Evolutionary conservation across 2,888 invertebrate genomes (phyloP).

Genomic region (Parnassius glacialis): DNA sequence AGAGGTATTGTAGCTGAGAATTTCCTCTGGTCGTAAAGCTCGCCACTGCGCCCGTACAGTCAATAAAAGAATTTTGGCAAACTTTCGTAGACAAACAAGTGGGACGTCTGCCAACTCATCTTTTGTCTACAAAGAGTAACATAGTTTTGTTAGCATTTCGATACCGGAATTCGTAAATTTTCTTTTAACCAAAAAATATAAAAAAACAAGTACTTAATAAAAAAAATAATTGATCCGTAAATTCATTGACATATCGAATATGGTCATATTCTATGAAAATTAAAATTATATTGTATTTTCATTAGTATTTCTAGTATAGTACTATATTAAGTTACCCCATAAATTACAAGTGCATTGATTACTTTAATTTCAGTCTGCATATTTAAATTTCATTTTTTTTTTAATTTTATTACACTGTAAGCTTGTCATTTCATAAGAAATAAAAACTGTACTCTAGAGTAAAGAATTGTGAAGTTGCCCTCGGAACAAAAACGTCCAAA

Average conservation of each 20-base stretch:
- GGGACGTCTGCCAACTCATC: slow-evolving; percentile 78
- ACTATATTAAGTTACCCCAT: no score
- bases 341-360: no score
- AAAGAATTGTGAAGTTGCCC: slow-evolving; percentile 67
- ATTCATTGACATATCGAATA: no score
- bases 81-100: slow-evolving; percentile 78
- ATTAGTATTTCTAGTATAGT: no score
- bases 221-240: no score
- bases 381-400: no score
- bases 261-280: no score
- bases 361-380: no score
- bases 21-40: slow-evolving; percentile 60
- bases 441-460: slow-evolving; percentile 32
- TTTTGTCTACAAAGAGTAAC: slow-evolving; percentile 75
- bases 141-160: slow-evolving; percentile 68
- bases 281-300: no score
- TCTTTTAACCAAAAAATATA: slow-evolving; percentile 43
- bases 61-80: slow-evolving; percentile 80
- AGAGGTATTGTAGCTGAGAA: slow-evolving; percentile 47
- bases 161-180: slow-evolving; percentile 59
- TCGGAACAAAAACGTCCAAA: slow-evolving; percentile 68
- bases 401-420: no score
- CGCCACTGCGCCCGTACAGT: slow-evolving; percentile 65
- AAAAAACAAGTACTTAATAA: slow-evolving; percentile 12
- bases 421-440: slow-evolving; percentile 9